These are phyloP conservation scores for Eristalis tenax DNA, from an alignment of 2,888 invertebrate genomes.

Conservation along the genomic window DNA sequence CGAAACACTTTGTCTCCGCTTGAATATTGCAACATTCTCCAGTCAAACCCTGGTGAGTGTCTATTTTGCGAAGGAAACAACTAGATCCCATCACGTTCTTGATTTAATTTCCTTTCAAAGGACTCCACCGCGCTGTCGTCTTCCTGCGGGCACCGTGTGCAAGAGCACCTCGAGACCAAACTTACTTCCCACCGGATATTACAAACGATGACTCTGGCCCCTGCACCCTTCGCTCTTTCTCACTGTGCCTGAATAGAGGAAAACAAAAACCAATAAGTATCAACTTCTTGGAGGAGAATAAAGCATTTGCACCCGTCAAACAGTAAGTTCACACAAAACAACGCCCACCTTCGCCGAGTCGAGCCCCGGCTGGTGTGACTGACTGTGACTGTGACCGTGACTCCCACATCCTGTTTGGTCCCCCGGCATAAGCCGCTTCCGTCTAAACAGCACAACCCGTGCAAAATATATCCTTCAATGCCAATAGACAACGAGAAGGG, in stretches of 20 bases:
- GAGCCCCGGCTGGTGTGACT: too few relatives aligned
- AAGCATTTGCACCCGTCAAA: background rate
- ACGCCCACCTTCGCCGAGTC: background rate
- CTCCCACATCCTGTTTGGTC: background rate
- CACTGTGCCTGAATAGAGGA: background rate
- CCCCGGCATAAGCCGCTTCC: background rate
- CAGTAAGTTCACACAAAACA: slow-evolving; percentile 7
- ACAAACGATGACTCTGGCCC: background rate
- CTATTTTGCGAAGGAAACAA: background rate
- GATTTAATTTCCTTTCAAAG: background rate
- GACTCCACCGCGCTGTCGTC: background rate
- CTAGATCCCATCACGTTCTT: background rate
- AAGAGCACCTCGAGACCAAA: background rate
- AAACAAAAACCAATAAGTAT: background rate
- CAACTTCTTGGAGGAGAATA: background rate
- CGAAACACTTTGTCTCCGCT: background rate
- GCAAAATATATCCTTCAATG: slow-evolving; percentile 19
- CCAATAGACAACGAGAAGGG: slow-evolving; percentile 22
- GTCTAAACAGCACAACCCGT: background rate
- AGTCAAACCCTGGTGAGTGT: background rate
- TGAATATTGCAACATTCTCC: background rate
- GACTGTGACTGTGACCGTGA: background rate
- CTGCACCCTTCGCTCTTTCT: background rate
- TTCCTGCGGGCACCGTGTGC: background rate
- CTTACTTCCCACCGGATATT: background rate